Base-by-base conservation (phyloP, 2,888 invertebrate genomes). In the Ametastegia equiseti region DNA sequence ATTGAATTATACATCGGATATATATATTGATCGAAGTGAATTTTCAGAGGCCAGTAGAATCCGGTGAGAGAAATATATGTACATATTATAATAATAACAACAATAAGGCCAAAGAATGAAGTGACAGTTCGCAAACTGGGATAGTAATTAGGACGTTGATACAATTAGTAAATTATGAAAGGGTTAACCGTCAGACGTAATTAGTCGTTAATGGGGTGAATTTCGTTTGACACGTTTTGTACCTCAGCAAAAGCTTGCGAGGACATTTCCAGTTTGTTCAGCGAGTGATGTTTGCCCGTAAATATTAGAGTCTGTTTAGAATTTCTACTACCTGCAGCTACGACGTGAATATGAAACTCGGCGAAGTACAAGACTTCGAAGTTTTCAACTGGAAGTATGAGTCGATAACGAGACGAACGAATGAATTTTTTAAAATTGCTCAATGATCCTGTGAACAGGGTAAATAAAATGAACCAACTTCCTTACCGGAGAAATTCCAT, bases 141-240 rank as follows among this genome's bases (percentile, higher is more conserved):
- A n/a, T n/a, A 67, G 30, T 60, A 75, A 75, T 75, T 36, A 36
- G 19, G 30, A 30, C 54, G 36, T 6, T 33, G 75, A 75, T 54
- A 75, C 75, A 54, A 75, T 75, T 50, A 54, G 19, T 39, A 13
- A 75, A 75, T 75, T 54, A 36, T 23, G 33, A 36, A 75, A 50
- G 50, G 33, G 73, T 7, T 42, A 47, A 73, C 73, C 73, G 50
- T 36, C 19, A 23, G 36, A 33, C 54, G 36, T 75, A 75, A 75
- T 75, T 75, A 50, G 36, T 19, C 33, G 50, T 54, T 36, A 33
- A 75, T 19, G 75, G 50, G 13, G n/a, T 33, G 75, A 33, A 54
- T 75, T 75, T 30, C 50, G 36, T 75, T 54, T 75, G 75, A 75
- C 75, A 75, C 75, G n/a, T n/a, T 75, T 75, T 33, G 36, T n/a